phyloP scores from a whole-genome alignment of 2,888 invertebrate genomes.

The Synergus itoensis region DNA sequence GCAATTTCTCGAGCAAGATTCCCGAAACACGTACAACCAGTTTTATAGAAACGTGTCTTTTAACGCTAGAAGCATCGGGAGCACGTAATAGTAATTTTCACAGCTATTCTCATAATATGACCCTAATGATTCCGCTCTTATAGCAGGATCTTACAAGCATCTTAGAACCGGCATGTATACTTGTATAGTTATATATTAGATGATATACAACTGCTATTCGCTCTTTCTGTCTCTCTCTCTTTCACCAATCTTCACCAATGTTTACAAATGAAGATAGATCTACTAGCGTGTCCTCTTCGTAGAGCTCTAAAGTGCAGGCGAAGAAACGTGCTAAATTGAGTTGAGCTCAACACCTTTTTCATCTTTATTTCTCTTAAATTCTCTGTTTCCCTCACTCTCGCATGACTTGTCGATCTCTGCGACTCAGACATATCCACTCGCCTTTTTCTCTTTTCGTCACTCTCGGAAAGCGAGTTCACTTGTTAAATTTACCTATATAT shows the following conservation, averaged over 20 bases:
- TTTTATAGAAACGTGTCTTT: constrained; percentile 1
- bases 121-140: constrained; percentile 50
- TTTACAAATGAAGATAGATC: constrained; percentile 16
- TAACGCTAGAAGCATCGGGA: not conserved
- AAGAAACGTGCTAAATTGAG: constrained; percentile 36
- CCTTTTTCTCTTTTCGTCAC: not conserved
- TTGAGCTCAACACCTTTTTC: constrained; percentile 26
- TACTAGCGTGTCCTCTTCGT: not conserved
- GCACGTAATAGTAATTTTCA: constrained; percentile 59
- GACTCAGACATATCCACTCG: not conserved
- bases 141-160: not conserved
- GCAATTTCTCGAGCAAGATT: not conserved
- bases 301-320: constrained; percentile 16
- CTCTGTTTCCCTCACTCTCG: not conserved
- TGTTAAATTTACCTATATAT: not conserved
- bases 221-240: constrained; percentile 18
- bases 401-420: not conserved
- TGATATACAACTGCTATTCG: not conserved
- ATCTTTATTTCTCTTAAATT: constrained; percentile 20
- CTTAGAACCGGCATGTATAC: not conserved
- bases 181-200: constrained; percentile 11
- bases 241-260: constrained; percentile 7
- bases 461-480: too few relatives aligned
- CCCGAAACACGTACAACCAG: not conserved
- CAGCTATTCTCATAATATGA: constrained; percentile 56